Conservation (phyloP, 2,797 vertebrate species). For the Cossypha niveicapilla region DNA sequence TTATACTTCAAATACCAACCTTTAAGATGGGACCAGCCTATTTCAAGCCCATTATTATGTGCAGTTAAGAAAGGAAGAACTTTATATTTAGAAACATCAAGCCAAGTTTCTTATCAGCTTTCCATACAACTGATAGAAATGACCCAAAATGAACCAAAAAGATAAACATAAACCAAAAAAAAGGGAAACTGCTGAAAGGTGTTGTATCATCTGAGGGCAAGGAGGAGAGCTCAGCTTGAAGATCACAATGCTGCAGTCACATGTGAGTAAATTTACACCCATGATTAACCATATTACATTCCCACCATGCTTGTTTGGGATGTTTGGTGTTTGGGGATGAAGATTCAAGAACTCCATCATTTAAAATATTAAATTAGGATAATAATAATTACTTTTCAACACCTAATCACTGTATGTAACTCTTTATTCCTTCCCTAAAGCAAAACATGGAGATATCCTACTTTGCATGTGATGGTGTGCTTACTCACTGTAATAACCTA, state of each 20-base stretch:
- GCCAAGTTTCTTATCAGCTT: not conserved
- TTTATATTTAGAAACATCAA: not conserved
- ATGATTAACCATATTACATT: not conserved
- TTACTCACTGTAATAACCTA: not conserved
- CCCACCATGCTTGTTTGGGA: not conserved
- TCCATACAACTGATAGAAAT: not conserved
- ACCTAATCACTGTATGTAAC: not conserved
- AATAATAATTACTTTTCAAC: not conserved
- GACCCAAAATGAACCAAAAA: not conserved
- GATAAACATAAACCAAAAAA: not conserved
- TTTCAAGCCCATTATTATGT: not conserved
- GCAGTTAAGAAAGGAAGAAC: not conserved
- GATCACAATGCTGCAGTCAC: not conserved
- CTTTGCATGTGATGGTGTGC: not conserved
- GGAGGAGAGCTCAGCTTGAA: not conserved
- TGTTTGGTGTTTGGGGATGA: not conserved
- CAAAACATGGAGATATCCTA: not conserved
- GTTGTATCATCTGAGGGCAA: not conserved
- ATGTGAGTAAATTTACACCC: not conserved
- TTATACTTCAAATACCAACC: slow-evolving; percentile 38
- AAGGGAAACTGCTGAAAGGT: not conserved
- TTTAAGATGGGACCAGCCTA: not conserved
- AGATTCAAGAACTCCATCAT: not conserved
- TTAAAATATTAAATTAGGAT: not conserved
- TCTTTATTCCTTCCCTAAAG: not conserved